Conservation (phyloP, 2,113 vertebrate genomes). For the Sturnus vulgaris region DNA sequence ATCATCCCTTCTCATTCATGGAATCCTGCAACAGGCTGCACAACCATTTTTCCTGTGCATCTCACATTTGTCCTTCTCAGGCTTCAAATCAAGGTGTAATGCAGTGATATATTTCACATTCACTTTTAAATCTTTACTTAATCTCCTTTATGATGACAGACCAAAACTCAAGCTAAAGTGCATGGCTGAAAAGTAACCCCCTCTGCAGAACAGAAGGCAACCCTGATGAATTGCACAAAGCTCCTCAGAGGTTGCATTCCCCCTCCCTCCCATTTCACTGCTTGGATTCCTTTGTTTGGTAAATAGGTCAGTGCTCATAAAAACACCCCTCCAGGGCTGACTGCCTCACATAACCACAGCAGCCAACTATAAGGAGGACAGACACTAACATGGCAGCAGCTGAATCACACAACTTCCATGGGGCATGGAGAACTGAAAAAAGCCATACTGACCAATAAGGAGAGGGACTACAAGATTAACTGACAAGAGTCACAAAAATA, state of each 20-base stretch:
- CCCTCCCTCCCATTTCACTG: not conserved
- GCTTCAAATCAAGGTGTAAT: not conserved
- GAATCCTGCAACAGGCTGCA: not conserved
- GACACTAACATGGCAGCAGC: not conserved
- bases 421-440: not conserved
- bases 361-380: not conserved
- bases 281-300: constrained; percentile 26
- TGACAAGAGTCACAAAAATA: not conserved
- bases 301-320: constrained; percentile 68
- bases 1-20: not conserved
- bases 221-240: not conserved
- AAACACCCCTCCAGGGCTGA: constrained; percentile 18
- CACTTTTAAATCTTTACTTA: not conserved
- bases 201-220: not conserved
- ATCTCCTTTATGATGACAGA: not conserved
- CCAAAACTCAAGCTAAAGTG: not conserved
- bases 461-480: not conserved
- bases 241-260: not conserved
- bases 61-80: not conserved
- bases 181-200: not conserved
- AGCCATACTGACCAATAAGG: not conserved
- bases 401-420: not conserved
- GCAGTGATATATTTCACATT: not conserved
- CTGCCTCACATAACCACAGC: not conserved
- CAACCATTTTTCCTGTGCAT: not conserved